Evolutionary conservation across 23 tunicate genomes (phyloP).

Genomic region (Phallusia fumigata): DNA sequence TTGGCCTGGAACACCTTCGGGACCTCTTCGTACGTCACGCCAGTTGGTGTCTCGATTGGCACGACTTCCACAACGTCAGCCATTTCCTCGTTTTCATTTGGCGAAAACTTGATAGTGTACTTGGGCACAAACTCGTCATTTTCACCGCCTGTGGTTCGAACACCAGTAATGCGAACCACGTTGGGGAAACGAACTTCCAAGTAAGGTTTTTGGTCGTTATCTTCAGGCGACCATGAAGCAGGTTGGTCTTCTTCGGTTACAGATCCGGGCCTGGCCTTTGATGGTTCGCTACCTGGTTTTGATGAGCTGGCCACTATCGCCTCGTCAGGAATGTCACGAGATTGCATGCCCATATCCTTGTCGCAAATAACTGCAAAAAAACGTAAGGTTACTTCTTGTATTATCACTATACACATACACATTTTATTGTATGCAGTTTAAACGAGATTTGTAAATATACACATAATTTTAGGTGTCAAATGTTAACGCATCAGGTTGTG

Average conservation of each 20-base stretch:
- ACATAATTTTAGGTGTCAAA: no score
- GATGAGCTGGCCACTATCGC: slow-evolving; percentile 46
- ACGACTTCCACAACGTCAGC: slow-evolving; percentile 10
- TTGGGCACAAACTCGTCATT: slow-evolving; percentile 63
- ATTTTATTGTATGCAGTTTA: no score
- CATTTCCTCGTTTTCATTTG: slow-evolving; percentile 5
- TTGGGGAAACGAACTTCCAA: slow-evolving; percentile 41
- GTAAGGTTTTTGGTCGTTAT: slow-evolving; percentile 55
- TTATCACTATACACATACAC: no score
- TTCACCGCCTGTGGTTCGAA: slow-evolving; percentile 73
- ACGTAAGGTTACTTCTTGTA: no score
- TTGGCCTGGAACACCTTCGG: slow-evolving; percentile 45
- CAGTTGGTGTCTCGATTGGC: slow-evolving; percentile 5
- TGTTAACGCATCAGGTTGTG: no score
- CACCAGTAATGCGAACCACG: slow-evolving; percentile 26
- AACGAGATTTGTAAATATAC: no score
- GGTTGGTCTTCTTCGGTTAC: slow-evolving; percentile 19
- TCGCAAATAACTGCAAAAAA: slow-evolving; percentile 52
- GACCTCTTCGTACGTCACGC: neutral
- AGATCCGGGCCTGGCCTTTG: slow-evolving; percentile 20
- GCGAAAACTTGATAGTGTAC: slow-evolving; percentile 20
- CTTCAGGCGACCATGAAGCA: slow-evolving; percentile 69
- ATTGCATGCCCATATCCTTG: slow-evolving; percentile 65
- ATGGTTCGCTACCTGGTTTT: slow-evolving; percentile 56
- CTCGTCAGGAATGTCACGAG: slow-evolving; percentile 29